A percentile compares a stretch with the other conserved stretches of the same genome.
These are phyloP conservation scores for Myotis davidii DNA, from an alignment of 2,113 vertebrate genomes.

Conservation along the genomic window DNA sequence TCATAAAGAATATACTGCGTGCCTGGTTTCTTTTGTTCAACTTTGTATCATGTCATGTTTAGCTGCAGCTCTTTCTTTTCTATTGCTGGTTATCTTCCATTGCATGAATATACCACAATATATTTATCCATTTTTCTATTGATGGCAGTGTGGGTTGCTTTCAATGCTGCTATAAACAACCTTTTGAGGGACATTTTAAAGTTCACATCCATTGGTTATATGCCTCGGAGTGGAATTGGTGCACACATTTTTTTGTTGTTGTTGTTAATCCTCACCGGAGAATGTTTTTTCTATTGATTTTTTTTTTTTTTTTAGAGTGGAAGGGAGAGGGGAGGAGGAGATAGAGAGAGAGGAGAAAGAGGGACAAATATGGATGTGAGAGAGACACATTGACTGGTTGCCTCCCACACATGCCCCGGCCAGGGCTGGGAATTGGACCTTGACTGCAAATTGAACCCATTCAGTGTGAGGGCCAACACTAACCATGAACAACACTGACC, in stretches of 20 bases:
- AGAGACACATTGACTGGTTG: no score
- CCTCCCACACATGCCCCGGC: no score
- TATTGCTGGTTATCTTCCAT: not conserved
- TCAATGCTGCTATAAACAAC: not conserved
- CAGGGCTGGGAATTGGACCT: no score
- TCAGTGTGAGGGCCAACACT: no score
- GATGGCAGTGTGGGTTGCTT: not conserved
- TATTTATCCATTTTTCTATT: not conserved
- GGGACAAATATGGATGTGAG: no score
- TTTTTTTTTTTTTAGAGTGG: no score
- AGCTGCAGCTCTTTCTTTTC: not conserved
- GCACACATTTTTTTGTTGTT: not conserved
- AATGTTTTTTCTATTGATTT: no score
- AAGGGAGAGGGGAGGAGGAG: no score
- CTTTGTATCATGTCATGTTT: fast-evolving
- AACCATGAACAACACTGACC: no score
- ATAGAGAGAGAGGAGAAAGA: no score
- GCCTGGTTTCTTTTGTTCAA: not conserved
- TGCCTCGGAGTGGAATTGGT: not conserved
- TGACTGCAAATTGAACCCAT: no score
- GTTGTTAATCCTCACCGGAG: no score
- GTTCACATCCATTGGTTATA: not conserved
- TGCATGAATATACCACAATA: not conserved
- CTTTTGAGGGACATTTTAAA: not conserved
- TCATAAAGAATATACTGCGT: not conserved